Evolutionary conservation across 2,797 vertebrate genomes (phyloP), one percentile per base, ranked within the genome.

Genomic region (Picus viridis): DNA sequence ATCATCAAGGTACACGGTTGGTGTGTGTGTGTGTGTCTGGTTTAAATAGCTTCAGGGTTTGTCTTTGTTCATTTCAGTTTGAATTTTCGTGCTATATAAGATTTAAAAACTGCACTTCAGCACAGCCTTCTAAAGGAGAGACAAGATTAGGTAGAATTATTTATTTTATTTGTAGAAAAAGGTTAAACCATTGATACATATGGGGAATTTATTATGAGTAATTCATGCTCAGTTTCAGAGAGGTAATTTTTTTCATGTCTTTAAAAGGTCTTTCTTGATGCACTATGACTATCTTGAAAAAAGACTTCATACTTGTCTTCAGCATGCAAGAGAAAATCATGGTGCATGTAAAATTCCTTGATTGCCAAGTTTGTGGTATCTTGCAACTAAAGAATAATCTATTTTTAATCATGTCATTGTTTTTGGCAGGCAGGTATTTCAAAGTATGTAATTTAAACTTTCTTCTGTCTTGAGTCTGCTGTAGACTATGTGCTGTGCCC

Each of bases 341-440:
- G 4, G 7, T 51, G 45, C 36, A 13, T 86, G 39, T 94, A 89
- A 83, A 93, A 57, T 34, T 93, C 51, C 41, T 93, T 89, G 53
- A 92, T 89, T 90, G 82, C 49, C 75, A 10, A 2, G n/a, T 85
- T 94, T 81, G 83, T 75, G 84, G 92, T 79, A 78, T 79, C 39
- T 81, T 75, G 80, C 1, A 2, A n/a, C 77, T 90, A 67, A 89
- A 81, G 56, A 78, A 67, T 81, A 88, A 91, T 91, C 78, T 89
- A 0, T 75, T 94, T 91, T 93, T 86, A 89, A 88, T 56, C 24
- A 59, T 24, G 7, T 93, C 91, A 89, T 94, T 92, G 70, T 41
- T 94, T 92, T 86, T 89, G 89, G 73, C 90, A 94, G 70, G 32
- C 71, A 57, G 70, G 47, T 79, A 88, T 94, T 97, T 80, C 80